Evolutionary conservation across 2,113 vertebrate species (phyloP).

Genomic region (Tetrao urogallus): DNA sequence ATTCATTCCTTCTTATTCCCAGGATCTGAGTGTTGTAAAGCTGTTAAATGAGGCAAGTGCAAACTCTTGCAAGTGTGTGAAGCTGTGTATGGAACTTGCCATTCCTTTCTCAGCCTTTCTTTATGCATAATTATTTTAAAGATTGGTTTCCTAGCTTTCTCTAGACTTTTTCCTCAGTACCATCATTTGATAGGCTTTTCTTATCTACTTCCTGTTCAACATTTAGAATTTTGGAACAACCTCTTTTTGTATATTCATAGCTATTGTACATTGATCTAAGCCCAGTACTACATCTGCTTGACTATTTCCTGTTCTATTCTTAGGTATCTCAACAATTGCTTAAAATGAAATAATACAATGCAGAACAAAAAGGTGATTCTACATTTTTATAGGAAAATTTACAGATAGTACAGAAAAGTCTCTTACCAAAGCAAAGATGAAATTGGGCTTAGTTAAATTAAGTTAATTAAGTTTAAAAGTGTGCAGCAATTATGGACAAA

Average conservation of each 20-base stretch:
- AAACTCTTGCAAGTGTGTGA: background rate
- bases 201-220: slow-evolving; percentile 17
- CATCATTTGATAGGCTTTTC: background rate
- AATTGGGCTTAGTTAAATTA: background rate
- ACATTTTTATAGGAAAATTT: background rate
- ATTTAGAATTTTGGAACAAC: background rate
- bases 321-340: background rate
- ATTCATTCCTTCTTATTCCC: background rate
- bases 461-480: background rate
- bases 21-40: background rate
- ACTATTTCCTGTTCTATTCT: slow-evolving; percentile 3
- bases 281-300: background rate
- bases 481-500: background rate
- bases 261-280: slow-evolving; percentile 8
- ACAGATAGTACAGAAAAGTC: background rate
- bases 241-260: background rate
- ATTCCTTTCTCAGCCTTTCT: background rate
- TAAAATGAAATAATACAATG: background rate
- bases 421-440: background rate
- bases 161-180: background rate
- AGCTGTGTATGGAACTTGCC: rapidly evolving
- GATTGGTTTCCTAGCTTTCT: background rate
- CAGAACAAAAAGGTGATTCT: background rate
- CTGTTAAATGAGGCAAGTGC: background rate
- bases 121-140: background rate